A percentile compares a stretch with the other conserved stretches of the same genome.
phyloP scores from a whole-genome alignment of 2,113 vertebrate species.

The Murina feae region DNA sequence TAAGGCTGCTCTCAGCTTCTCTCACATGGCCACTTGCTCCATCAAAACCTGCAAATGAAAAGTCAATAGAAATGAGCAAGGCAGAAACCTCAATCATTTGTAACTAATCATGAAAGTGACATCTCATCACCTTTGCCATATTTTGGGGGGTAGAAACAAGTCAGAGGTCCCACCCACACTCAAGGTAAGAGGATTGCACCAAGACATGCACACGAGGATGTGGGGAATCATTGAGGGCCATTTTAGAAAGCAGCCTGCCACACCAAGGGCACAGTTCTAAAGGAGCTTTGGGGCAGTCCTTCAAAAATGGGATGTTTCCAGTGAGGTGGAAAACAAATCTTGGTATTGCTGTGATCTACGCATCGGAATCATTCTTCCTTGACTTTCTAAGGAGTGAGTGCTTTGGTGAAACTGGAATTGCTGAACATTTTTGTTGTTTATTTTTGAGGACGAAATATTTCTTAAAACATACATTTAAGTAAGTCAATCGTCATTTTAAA shows the following conservation, averaged over 20 bases:
- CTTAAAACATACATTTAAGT: conserved; percentile 10
- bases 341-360: not conserved
- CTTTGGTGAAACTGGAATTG: not conserved
- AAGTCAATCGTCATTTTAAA: not conserved
- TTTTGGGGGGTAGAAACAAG: not conserved
- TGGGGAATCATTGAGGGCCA: not conserved
- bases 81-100: not conserved
- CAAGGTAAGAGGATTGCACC: not conserved
- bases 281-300: not conserved
- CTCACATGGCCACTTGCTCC: not conserved
- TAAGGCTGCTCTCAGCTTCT: not conserved
- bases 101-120: not conserved
- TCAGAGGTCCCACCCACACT: not conserved
- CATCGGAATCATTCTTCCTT: not conserved
- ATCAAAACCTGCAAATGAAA: conserved; percentile 7
- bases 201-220: not conserved
- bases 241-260: not conserved
- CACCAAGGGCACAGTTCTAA: not conserved
- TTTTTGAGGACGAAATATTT: conserved; percentile 1
- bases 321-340: not conserved
- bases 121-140: not conserved
- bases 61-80: not conserved
- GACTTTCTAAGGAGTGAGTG: not conserved
- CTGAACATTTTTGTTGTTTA: not conserved
- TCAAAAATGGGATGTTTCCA: not conserved